Evolutionary conservation across 1,140 invertebrate genomes (phyloP).

Genomic region (Neotoxoptera formosana): DNA sequence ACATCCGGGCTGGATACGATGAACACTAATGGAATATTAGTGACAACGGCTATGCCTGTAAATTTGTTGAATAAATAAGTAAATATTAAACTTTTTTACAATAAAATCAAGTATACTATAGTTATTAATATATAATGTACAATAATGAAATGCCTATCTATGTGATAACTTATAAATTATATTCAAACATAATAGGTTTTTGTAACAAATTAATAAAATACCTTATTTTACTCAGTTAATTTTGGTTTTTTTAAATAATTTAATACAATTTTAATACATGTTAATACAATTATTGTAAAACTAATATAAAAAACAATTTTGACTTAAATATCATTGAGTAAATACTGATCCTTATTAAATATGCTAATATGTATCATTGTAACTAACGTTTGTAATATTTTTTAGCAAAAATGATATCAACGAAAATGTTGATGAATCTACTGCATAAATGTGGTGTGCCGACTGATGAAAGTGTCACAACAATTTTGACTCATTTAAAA

Average conservation of each 20-base stretch:
- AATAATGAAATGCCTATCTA: not conserved
- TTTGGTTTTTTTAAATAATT: not conserved
- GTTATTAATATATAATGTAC: no score
- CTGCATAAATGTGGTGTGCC: constrained; percentile 18
- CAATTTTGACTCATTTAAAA: constrained; percentile 28
- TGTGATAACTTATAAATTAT: not conserved
- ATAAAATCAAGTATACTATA: no score
- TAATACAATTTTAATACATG: no score
- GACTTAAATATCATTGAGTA: not conserved
- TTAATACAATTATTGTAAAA: no score
- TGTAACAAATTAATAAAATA: not conserved
- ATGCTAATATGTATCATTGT: not conserved
- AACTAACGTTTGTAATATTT: not conserved
- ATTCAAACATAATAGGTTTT: not conserved
- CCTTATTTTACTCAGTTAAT: not conserved
- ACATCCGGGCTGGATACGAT: no score
- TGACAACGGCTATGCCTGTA: no score
- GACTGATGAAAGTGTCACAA: constrained; percentile 8
- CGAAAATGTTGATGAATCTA: constrained; percentile 13
- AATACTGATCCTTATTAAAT: not conserved
- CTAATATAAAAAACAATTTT: not conserved
- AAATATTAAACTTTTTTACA: no score
- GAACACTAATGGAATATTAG: no score
- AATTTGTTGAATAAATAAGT: no score
- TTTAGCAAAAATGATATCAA: constrained; percentile 49